A percentile compares a stretch with the other conserved stretches of the same genome.
These are phyloP conservation scores for Pungitius pungitius DNA, from an alignment of 2,113 vertebrate species.

Conservation along the genomic window DNA sequence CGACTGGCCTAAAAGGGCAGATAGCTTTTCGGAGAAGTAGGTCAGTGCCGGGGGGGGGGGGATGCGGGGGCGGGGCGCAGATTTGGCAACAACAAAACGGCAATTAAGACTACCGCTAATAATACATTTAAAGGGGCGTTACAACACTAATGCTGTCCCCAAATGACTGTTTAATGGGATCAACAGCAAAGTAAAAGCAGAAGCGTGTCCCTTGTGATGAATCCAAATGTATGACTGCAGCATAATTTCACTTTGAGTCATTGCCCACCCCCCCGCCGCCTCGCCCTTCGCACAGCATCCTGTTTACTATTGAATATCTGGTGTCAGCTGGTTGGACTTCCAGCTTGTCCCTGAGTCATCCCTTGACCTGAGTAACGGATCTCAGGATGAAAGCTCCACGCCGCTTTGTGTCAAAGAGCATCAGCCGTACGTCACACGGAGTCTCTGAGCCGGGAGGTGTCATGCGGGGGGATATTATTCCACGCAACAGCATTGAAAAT, in stretches of 20 bases:
- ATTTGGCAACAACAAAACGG: constrained; percentile 14
- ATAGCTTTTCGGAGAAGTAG: constrained; percentile 54
- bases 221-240: not conserved
- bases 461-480: no score
- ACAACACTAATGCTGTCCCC: no score
- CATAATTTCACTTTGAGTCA: not conserved
- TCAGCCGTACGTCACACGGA: not conserved
- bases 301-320: constrained; percentile 31
- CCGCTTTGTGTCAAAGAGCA: constrained; percentile 2
- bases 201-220: not conserved
- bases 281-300: not conserved
- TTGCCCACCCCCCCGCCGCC: no score
- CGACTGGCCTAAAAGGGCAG: constrained; percentile 11
- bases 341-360: constrained; percentile 11
- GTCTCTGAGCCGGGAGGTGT: no score
- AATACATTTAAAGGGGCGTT: not conserved
- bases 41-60: constrained; percentile 40
- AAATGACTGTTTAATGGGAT: no score
- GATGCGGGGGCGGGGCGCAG: constrained; percentile 1
- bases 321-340: constrained; percentile 21
- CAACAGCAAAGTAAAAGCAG: not conserved
- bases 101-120: constrained; percentile 25
- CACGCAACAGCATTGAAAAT: not conserved
- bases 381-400: not conserved
- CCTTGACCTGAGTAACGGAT: constrained; percentile 25